Base-by-base conservation (phyloP, 2,113 vertebrate genomes). In the Sula dactylatra region DNA sequence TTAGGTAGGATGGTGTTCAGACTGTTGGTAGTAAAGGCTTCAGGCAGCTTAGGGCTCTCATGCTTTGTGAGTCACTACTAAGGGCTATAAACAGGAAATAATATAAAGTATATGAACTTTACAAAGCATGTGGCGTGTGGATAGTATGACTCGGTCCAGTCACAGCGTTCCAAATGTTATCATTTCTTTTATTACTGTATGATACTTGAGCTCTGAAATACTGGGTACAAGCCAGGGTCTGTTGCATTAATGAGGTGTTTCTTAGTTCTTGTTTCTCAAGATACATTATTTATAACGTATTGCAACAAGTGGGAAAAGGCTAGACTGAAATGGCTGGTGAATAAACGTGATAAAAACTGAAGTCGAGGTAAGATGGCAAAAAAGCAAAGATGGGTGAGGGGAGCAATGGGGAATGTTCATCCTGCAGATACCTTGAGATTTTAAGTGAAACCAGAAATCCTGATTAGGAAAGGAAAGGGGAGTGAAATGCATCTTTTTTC, bases 11-110 rank as follows among this genome's bases (percentile, higher is more conserved):
- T 84, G 69, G 22, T 71, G 54, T 56, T 79, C 64, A 56, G 44
- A 9, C 20, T 52, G n/a, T 18, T 84, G 49, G 21, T 45, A 50
- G 76, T 13, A 18, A 86, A 65, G 31, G 34, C 55, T 94, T 73
- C 58, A n/a, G 69, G 55, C 59, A 78, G 29, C 34, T 55, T 21
- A 11, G 58, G 36, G 36, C 9, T 44, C 58, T 72, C 26, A 19
- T 61, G 47, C 17, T 74, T 88, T 64, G 59, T 86, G 86, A 96
- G 61, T 94, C 83, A 87, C 65, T 83, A 24, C 54, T 61, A 52
- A 80, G 38, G 20, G 20, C 18, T 58, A 42, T 36, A 93, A 91
- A 94, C 76, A 74, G 27, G 29, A 82, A 88, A 79, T 44, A 72
- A 55, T n/a, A 66, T 31, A 34, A 88, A 76, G 6, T 85, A 45